Percentiles rank a stretch among this genome's conserved stretches.
phyloP scores from a whole-genome alignment of 2,888 invertebrate genomes.

The Teleogryllus oceanicus region DNA sequence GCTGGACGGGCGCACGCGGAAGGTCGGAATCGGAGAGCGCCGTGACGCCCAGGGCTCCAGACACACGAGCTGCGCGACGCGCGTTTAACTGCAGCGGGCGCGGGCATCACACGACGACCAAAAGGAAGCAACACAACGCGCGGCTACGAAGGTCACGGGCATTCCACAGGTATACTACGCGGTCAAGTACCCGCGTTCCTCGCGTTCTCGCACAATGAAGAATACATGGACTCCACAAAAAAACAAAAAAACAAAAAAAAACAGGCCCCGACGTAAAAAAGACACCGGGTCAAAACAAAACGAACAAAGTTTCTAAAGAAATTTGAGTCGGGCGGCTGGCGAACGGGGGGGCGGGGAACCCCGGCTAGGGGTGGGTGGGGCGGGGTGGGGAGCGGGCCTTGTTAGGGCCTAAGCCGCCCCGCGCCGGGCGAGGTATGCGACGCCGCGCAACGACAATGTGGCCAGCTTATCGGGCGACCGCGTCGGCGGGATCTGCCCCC shows the following conservation, averaged over 20 bases:
- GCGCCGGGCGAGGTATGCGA: constrained; percentile 19
- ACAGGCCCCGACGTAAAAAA: neutral
- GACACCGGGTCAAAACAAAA: neutral
- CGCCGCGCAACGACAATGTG: constrained; percentile 19
- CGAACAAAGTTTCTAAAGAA: constrained; percentile 20
- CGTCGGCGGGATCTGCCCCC: neutral
- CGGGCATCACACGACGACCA: neutral
- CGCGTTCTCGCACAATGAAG: constrained; percentile 25
- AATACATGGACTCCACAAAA: neutral
- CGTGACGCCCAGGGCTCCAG: no score
- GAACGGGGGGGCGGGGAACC: no score
- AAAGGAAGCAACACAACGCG: neutral
- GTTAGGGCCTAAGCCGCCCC: constrained; percentile 2
- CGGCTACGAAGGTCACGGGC: constrained; percentile 18
- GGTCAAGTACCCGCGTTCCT: constrained; percentile 20
- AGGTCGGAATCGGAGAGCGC: no score
- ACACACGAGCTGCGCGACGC: no score
- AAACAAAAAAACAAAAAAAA: neutral
- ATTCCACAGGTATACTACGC: constrained; percentile 12
- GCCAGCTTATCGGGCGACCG: constrained; percentile 5
- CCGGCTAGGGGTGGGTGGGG: no score
- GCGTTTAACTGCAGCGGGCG: no score
- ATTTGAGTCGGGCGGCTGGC: constrained; percentile 20
- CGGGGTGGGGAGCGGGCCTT: neutral
- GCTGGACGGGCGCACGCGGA: no score